Evolutionary conservation across 1,140 invertebrate genomes (phyloP).

Genomic region (Drosophila carrolli): DNA sequence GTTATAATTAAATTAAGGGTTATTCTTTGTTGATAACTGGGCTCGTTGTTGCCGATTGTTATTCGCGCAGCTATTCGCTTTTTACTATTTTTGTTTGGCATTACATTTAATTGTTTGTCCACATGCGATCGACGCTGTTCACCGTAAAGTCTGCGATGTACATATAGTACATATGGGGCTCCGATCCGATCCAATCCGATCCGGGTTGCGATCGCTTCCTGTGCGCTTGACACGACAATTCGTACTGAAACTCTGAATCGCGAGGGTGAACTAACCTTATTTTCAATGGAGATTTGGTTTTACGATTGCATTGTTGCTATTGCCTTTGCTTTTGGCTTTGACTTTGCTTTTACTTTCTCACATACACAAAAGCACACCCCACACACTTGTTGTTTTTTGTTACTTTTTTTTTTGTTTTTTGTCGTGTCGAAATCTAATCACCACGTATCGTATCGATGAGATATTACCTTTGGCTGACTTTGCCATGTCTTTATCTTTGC

Average conservation of each 20-base stretch:
- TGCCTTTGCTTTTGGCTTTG: slow-evolving; percentile 21
- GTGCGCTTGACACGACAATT: slow-evolving; percentile 73
- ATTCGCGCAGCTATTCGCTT: slow-evolving; percentile 2
- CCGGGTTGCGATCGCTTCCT: slow-evolving; percentile 61
- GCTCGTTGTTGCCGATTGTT: background rate
- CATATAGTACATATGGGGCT: slow-evolving; percentile 12
- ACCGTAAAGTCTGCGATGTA: background rate
- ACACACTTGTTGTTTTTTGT: slow-evolving; percentile 6
- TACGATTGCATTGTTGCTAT: slow-evolving; percentile 54
- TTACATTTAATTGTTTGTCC: slow-evolving; percentile 41
- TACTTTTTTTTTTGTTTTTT: slow-evolving; percentile 11
- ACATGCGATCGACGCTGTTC: slow-evolving; percentile 30
- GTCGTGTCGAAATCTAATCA: slow-evolving; percentile 77
- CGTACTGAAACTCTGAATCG: slow-evolving; percentile 62
- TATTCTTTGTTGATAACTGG: background rate
- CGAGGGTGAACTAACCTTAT: slow-evolving; percentile 71
- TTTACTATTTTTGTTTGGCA: slow-evolving; percentile 29
- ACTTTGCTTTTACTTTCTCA: slow-evolving; percentile 17
- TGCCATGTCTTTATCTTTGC: slow-evolving; percentile 50
- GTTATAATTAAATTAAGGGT: background rate
- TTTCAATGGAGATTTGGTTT: slow-evolving; percentile 63
- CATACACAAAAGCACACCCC: slow-evolving; percentile 24
- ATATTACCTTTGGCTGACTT: slow-evolving; percentile 49
- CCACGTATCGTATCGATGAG: slow-evolving; percentile 72
- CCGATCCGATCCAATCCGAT: slow-evolving; percentile 32